These are phyloP conservation scores for Halcyon leucocephala DNA, from an alignment of 2,797 vertebrate genomes.

Conservation along the genomic window DNA sequence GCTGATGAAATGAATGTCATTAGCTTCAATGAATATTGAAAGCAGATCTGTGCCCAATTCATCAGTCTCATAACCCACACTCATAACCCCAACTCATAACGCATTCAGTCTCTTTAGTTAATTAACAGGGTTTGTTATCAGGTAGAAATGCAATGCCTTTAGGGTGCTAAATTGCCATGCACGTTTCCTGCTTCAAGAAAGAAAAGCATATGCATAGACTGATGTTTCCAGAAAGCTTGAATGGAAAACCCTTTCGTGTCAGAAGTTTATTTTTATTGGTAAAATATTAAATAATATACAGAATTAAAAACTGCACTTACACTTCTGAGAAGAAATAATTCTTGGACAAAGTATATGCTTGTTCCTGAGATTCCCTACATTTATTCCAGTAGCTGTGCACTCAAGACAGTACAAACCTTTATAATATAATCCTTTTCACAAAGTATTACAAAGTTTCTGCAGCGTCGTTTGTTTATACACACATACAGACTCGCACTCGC, in stretches of 20 bases:
- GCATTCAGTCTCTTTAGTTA: background rate
- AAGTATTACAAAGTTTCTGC: conserved; percentile 88
- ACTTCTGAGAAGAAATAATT: conserved; percentile 86
- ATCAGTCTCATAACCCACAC: background rate
- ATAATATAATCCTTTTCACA: conserved; percentile 88
- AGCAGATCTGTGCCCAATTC: background rate
- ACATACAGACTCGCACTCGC: conserved; percentile 73
- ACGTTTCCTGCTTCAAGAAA: background rate
- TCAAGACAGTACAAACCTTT: conserved; percentile 88
- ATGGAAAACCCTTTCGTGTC: conserved; percentile 74
- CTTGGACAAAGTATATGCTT: conserved; percentile 86
- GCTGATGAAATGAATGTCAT: background rate
- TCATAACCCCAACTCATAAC: background rate
- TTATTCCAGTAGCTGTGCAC: conserved; percentile 90
- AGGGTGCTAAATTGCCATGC: background rate
- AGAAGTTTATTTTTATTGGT: conserved; percentile 88
- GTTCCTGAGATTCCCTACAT: conserved; percentile 90
- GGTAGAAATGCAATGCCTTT: background rate
- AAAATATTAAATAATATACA: conserved; percentile 89
- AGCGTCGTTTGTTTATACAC: conserved; percentile 80
- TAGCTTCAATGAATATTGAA: background rate
- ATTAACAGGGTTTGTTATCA: background rate
- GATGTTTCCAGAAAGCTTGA: conserved; percentile 68
- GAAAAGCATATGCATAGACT: background rate
- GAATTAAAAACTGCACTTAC: conserved; percentile 88